Evolutionary conservation across 2,797 vertebrate genomes (phyloP), one percentile per base, ranked within the genome.

Genomic region (Staurois parvus): DNA sequence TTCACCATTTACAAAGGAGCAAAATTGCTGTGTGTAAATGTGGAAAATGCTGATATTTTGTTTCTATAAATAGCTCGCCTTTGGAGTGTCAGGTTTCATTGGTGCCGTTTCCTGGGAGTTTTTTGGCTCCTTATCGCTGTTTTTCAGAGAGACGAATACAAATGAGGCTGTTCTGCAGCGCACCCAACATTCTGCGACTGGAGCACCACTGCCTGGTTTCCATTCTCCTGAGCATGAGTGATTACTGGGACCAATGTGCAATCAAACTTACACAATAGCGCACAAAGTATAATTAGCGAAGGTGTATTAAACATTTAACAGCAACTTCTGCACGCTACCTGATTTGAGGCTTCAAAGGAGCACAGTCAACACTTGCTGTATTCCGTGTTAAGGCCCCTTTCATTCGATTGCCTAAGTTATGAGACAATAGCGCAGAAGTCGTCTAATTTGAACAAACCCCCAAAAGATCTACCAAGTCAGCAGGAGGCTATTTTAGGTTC

Each of bases 1-100:
- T 90, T 91, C 92, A 91, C 88, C 76, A 87, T 37, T 79, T 89
- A 87, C 89, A 93, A 93, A 93, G 91, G 93, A 90, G 91, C 89
- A 88, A 94, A 94, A 93, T 92, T 91, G 91, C 93, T 93, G 93
- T 92, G 94, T 93, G 92, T 93, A 92, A 93, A 94, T 91, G 94
- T 92, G 93, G 93, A 93, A 95, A 94, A 92, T 91, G 94, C 95
- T 95, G 95, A 94, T 93, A 92, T 92, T 93, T 92, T 93, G 93
- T 91, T 94, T 95, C 94, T 95, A 94, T 94, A 95, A 95, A 95
- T 95, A 95, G 90, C 92, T 90, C 0, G 85, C 92, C 90, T 92
- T 91, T 84, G 52, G 89, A 52, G 83, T 88, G 84, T 90, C 21
- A 87, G 90, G 92, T 92, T 92, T 92, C 92, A 91, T 92, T 91